Evolutionary conservation across 2,888 invertebrate species (phyloP).

Genomic region (Allolobophora icterica): DNA sequence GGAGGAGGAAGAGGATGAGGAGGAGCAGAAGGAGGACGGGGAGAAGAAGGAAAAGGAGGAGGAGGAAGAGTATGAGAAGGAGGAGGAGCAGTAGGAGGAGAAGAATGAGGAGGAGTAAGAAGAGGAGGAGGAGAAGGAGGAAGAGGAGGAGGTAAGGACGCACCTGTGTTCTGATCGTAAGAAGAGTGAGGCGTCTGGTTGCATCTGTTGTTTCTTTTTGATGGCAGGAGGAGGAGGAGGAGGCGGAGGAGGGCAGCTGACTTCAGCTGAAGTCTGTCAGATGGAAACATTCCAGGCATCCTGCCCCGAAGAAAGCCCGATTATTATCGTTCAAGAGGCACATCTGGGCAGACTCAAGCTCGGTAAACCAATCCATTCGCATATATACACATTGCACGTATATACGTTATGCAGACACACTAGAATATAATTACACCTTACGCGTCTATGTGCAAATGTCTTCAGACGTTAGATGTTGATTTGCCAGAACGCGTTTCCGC

Average conservation of each 20-base stretch:
- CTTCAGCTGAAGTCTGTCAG: constrained; percentile 31
- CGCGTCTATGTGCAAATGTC: neutral
- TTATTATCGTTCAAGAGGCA: constrained; percentile 30
- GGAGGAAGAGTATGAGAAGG: neutral
- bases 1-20: neutral
- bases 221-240: too few relatives aligned
- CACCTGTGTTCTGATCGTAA: neutral
- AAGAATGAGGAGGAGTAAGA: too few relatives aligned
- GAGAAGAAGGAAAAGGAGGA: too few relatives aligned
- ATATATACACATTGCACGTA: neutral
- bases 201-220: neutral
- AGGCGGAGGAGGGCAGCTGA: neutral
- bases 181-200: neutral
- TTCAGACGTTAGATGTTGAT: neutral
- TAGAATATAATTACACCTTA: neutral
- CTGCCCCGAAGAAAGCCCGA: constrained; percentile 13
- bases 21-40: neutral
- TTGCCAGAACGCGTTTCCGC: neutral
- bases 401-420: neutral
- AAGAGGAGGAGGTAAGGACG: neutral
- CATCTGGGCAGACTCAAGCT: constrained; percentile 34
- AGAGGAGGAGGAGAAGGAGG: too few relatives aligned
- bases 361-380: constrained; percentile 31
- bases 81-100: neutral
- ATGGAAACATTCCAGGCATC: constrained; percentile 33